Percentiles rank a stretch among this genome's conserved stretches.
These are phyloP conservation scores for Coccyzus lansbergi DNA, from an alignment of 2,797 vertebrate species.

Conservation along the genomic window DNA sequence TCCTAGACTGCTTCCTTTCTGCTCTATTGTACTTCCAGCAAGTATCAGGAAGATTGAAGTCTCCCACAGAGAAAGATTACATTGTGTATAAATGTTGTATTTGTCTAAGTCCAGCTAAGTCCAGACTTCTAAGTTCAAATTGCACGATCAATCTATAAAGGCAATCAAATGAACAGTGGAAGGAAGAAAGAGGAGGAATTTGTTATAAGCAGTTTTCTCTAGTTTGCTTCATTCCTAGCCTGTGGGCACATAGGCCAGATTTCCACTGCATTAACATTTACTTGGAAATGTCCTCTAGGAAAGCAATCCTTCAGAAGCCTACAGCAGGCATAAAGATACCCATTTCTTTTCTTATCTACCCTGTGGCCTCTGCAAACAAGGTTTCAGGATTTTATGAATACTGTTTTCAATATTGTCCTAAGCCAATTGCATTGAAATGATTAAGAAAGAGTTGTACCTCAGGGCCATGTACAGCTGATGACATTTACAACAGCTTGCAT, in stretches of 20 bases:
- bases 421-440: background rate
- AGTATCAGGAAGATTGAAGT: too few species aligned
- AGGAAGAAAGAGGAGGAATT: slow-evolving; percentile 20
- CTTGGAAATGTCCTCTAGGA: background rate
- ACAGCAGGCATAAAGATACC: background rate
- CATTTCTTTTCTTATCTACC: background rate
- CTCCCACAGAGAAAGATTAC: background rate
- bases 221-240: background rate
- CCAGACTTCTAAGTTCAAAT: background rate
- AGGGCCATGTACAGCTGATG: background rate
- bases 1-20: too few species aligned
- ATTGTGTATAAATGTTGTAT: background rate
- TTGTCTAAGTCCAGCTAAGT: background rate
- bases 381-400: background rate
- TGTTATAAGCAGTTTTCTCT: background rate
- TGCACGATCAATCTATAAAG: background rate
- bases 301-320: background rate
- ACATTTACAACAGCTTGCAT: background rate
- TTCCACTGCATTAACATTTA: background rate
- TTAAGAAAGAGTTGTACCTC: background rate
- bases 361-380: background rate
- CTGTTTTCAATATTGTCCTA: background rate
- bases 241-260: background rate
- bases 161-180: background rate
- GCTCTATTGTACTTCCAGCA: too few species aligned